phyloP scores from a whole-genome alignment of 1,140 invertebrate species.

The Lethocerus indicus region DNA sequence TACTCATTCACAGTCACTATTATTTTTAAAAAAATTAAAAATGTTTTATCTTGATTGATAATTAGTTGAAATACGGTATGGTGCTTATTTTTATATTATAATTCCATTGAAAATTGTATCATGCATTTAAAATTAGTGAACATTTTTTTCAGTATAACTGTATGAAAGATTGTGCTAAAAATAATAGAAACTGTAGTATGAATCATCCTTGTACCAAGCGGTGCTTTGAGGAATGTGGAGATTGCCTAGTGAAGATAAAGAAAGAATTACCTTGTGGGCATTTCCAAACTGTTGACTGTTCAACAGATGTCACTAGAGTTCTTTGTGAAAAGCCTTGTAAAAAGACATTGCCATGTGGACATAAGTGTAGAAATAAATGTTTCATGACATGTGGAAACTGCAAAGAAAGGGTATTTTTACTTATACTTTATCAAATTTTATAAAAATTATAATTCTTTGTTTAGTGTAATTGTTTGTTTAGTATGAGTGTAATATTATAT shows the following conservation, averaged over 20 bases:
- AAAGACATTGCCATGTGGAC: conserved; percentile 27
- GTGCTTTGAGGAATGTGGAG: conserved; percentile 31
- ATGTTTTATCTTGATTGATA: conserved; percentile 9
- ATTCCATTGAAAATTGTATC: background rate
- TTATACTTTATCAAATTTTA: no score
- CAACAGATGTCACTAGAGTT: conserved; percentile 21
- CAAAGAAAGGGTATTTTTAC: conserved; percentile 23
- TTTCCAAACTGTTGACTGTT: conserved; percentile 22
- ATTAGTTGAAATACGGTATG: background rate
- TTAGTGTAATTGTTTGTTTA: no score
- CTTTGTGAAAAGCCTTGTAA: conserved; percentile 28
- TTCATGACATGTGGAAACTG: conserved; percentile 27
- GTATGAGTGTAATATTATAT: no score
- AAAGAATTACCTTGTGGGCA: conserved; percentile 6
- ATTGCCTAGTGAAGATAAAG: conserved; percentile 23
- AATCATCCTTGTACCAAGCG: conserved; percentile 28
- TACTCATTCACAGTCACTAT: no score
- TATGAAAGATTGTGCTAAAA: conserved; percentile 26
- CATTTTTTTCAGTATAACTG: conserved; percentile 30
- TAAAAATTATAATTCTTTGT: no score
- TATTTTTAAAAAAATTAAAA: conserved; percentile 15
- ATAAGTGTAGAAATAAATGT: conserved; percentile 30
- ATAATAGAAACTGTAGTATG: conserved; percentile 24
- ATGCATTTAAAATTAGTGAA: conserved; percentile 6
- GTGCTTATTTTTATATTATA: background rate